Conservation (phyloP, 2,113 vertebrate genomes). For the Naja naja region DNA sequence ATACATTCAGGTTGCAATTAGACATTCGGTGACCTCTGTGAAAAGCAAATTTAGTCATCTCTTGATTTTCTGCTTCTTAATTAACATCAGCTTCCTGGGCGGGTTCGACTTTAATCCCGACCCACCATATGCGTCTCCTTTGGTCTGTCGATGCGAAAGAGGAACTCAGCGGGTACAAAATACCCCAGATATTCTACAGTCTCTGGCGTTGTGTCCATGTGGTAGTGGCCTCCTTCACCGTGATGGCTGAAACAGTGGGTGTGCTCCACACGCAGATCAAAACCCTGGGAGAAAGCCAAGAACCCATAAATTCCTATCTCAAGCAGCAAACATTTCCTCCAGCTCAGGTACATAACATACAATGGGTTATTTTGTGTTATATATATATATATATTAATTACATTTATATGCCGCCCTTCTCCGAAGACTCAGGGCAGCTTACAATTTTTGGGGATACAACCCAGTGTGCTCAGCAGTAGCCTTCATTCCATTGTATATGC, state of each 20-base stretch:
- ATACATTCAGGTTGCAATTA: not conserved
- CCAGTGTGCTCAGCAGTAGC: no score
- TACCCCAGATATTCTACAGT: slow-evolving; percentile 88
- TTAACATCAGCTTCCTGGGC: rapidly evolving
- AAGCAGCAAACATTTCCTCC: not conserved
- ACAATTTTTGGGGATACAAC: no score
- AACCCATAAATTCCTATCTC: not conserved
- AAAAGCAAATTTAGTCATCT: not conserved
- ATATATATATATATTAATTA: no score
- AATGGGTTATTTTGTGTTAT: not conserved
- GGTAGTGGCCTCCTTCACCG: slow-evolving; percentile 94
- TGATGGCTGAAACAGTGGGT: slow-evolving; percentile 94
- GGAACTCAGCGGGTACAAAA: slow-evolving; percentile 84
- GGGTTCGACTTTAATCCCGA: slow-evolving; percentile 68
- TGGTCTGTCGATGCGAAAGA: slow-evolving; percentile 91
- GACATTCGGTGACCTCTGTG: not conserved
- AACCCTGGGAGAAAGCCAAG: slow-evolving; percentile 74
- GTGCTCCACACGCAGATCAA: slow-evolving; percentile 90
- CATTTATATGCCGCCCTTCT: no score
- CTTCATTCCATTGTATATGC: no score
- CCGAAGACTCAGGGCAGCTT: no score
- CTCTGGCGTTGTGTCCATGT: slow-evolving; percentile 90
- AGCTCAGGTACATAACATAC: not conserved
- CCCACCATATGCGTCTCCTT: slow-evolving; percentile 78
- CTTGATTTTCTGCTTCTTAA: rapidly evolving